Percentiles rank a stretch among this genome's conserved stretches.
Evolutionary conservation across 2,113 vertebrate genomes (phyloP).

Genomic region (Corythaixoides concolor): DNA sequence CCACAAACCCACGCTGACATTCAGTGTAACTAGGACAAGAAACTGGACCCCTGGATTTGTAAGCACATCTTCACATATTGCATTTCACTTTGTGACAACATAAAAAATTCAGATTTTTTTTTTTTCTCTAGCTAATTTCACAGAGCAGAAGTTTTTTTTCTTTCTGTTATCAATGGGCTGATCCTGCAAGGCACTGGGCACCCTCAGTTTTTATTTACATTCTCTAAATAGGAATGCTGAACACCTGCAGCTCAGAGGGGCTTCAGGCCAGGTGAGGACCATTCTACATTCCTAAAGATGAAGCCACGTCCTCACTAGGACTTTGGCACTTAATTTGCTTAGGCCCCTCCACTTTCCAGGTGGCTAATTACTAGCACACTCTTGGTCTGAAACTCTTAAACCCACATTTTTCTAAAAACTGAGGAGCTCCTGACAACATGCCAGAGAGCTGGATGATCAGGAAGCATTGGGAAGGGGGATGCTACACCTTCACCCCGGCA

Average conservation of each 20-base stretch:
- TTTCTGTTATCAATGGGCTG: neutral
- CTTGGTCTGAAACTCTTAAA: neutral
- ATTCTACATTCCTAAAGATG: neutral
- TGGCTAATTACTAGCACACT: neutral
- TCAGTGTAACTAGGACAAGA: neutral
- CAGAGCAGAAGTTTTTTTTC: neutral
- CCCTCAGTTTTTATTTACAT: neutral
- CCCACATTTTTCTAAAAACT: neutral
- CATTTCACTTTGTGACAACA: neutral
- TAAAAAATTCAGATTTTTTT: neutral
- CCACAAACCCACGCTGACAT: neutral
- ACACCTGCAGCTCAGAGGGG: neutral
- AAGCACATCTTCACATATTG: neutral
- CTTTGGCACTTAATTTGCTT: neutral
- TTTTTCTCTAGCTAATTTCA: neutral
- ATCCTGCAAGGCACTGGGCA: neutral
- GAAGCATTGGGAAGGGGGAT: neutral
- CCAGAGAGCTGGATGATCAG: fast-evolving
- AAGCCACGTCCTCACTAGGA: neutral
- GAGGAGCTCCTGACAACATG: neutral
- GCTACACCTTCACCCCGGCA: neutral
- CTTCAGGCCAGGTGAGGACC: neutral
- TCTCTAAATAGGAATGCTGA: neutral
- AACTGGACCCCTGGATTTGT: neutral
- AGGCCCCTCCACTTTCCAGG: neutral